These are phyloP conservation scores for Andrena bucephala DNA, from an alignment of 2,888 invertebrate genomes.

Conservation along the genomic window DNA sequence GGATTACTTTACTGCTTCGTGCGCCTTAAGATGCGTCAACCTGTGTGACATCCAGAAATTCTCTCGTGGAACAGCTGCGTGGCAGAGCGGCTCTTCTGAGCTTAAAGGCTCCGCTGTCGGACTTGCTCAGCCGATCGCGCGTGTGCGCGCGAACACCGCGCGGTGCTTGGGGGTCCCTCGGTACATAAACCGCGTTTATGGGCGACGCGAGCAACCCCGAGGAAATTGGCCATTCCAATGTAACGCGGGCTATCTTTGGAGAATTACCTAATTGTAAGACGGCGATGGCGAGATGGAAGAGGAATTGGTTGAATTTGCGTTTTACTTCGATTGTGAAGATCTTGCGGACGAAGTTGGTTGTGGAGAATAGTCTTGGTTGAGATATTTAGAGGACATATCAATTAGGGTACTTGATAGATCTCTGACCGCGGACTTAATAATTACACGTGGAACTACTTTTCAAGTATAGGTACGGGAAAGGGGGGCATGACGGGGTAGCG, in stretches of 20 bases:
- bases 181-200: not conserved
- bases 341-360: not conserved
- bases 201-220: not conserved
- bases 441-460: not conserved
- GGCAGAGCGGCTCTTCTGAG: conserved; percentile 17
- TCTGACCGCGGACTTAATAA: not conserved
- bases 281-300: not conserved
- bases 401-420: not conserved
- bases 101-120: conserved; percentile 25
- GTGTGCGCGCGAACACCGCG: conserved; percentile 10
- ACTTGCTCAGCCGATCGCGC: conserved; percentile 18
- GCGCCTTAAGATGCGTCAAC: conserved; percentile 35
- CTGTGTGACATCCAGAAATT: conserved; percentile 38
- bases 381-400: not conserved
- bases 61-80: conserved; percentile 23
- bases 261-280: not conserved
- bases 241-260: not conserved
- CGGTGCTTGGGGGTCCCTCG: not conserved
- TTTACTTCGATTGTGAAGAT: not conserved
- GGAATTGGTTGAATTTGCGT: not conserved
- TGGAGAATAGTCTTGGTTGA: not conserved
- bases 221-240: not conserved
- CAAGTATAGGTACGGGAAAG: no score
- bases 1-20: conserved; percentile 62
- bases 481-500: no score